Evolutionary conservation across 2,797 vertebrate genomes (phyloP).

Genomic region (Phylloscopus collybita): DNA sequence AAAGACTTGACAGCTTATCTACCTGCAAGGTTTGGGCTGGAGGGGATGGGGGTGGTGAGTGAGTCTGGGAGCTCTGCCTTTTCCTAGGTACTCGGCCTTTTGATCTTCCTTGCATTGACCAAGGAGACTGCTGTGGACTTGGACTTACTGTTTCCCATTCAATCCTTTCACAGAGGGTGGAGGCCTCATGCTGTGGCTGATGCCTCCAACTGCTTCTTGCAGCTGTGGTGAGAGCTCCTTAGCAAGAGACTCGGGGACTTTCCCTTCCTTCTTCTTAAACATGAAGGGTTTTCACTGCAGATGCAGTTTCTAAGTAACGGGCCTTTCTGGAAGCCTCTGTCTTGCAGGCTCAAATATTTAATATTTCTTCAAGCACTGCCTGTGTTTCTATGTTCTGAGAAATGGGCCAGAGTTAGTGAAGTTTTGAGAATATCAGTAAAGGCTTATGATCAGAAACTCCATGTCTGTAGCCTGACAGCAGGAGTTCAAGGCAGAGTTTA

Average conservation of each 20-base stretch:
- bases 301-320: background rate
- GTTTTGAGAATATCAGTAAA: background rate
- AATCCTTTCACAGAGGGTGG: background rate
- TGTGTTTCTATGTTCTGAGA: background rate
- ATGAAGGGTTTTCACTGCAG: background rate
- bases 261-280: background rate
- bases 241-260: background rate
- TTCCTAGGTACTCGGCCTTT: background rate
- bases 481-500: background rate
- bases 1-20: background rate
- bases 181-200: accelerated
- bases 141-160: background rate
- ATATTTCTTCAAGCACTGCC: background rate
- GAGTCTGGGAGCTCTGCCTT: background rate
- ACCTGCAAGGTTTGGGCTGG: background rate
- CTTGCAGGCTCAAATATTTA: background rate
- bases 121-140: background rate
- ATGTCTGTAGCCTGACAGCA: background rate
- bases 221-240: background rate
- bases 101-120: background rate
- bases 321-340: background rate
- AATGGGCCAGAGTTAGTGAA: background rate
- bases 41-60: background rate
- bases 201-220: background rate
- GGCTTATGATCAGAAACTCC: background rate